Evolutionary conservation across 1,140 invertebrate species (phyloP).

Genomic region (Drosophila littoralis): DNA sequence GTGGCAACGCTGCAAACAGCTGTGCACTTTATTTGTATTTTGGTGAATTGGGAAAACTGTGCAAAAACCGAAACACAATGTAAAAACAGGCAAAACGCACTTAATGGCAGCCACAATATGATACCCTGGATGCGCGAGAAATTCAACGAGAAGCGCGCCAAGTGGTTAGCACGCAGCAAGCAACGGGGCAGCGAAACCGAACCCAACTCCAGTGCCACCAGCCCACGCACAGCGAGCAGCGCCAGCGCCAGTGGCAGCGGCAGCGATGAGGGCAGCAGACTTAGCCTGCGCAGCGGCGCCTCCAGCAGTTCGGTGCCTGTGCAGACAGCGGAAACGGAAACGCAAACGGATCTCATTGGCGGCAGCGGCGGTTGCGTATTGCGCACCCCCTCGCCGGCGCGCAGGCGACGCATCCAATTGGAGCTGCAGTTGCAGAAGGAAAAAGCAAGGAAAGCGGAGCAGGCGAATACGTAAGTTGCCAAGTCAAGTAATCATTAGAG

Average conservation of each 20-base stretch:
- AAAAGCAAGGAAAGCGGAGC: slow-evolving; percentile 30
- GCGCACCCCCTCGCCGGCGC: slow-evolving; percentile 63
- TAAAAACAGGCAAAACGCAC: slow-evolving; percentile 33
- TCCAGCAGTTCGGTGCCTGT: slow-evolving; percentile 44
- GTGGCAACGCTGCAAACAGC: slow-evolving; percentile 51
- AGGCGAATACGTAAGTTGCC: slow-evolving; percentile 73
- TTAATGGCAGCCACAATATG: slow-evolving; percentile 70
- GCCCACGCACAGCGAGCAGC: slow-evolving; percentile 25
- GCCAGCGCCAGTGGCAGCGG: slow-evolving; percentile 37
- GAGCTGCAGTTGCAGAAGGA: slow-evolving; percentile 60
- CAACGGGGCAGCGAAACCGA: slow-evolving; percentile 35
- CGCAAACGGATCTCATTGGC: slow-evolving; percentile 54
- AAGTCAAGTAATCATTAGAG: slow-evolving; percentile 27
- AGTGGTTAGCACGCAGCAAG: slow-evolving; percentile 76
- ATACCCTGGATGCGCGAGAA: slow-evolving; percentile 84
- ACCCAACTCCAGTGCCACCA: slow-evolving; percentile 29
- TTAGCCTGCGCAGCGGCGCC: slow-evolving; percentile 38
- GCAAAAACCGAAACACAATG: slow-evolving; percentile 29
- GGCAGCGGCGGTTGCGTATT: slow-evolving; percentile 63
- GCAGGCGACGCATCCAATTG: slow-evolving; percentile 62
- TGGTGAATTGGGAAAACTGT: slow-evolving; percentile 28
- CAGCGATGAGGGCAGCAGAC: slow-evolving; percentile 60
- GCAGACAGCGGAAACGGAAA: slow-evolving; percentile 61
- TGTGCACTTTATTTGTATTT: slow-evolving; percentile 60
- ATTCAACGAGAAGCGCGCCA: slow-evolving; percentile 77